Percentiles rank a stretch among this genome's conserved stretches.
Conservation (phyloP, 2,797 vertebrate genomes). For the Brachyalestes nurse region DNA sequence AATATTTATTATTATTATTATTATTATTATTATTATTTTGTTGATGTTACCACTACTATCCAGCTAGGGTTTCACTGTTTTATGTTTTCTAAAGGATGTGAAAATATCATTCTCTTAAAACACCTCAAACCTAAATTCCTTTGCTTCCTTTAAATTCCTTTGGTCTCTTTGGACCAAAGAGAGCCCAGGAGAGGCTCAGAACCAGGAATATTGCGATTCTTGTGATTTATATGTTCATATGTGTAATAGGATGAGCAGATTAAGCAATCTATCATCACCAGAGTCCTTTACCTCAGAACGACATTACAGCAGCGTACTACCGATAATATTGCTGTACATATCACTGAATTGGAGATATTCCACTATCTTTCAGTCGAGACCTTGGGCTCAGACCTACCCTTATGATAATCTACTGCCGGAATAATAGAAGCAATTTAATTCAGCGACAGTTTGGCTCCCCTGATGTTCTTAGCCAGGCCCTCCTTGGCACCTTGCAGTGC, state of each 20-base stretch:
- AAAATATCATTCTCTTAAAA: neutral
- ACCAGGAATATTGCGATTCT: neutral
- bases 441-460: neutral
- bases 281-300: neutral
- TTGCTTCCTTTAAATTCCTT: neutral
- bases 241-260: neutral
- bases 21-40: neutral
- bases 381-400: neutral
- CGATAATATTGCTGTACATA: neutral
- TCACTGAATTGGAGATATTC: neutral
- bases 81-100: neutral
- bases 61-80: neutral
- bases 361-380: neutral
- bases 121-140: neutral
- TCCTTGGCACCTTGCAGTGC: neutral
- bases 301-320: neutral
- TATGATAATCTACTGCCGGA: neutral
- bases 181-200: neutral
- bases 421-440: conserved; percentile 12
- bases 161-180: neutral
- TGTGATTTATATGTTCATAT: neutral
- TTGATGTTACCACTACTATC: neutral
- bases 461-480: neutral
- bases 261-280: neutral
- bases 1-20: neutral